Evolutionary conservation across 2,888 invertebrate species (phyloP).

Genomic region (Clanis bilineata): DNA sequence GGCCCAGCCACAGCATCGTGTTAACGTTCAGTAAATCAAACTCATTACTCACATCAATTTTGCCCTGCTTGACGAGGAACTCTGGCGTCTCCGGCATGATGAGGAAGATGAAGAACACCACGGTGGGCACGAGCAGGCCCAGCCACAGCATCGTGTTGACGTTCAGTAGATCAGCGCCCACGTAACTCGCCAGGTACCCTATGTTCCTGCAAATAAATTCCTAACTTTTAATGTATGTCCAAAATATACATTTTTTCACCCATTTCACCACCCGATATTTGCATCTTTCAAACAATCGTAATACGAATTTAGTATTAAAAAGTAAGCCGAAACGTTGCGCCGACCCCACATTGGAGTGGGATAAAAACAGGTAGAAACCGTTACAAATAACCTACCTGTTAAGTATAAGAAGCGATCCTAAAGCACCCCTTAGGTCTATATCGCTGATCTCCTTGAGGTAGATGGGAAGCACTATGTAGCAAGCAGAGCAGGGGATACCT

Average conservation of each 20-base stretch:
- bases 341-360: too few species aligned
- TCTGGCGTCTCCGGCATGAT: constrained; percentile 77
- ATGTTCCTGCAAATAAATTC: constrained; percentile 57
- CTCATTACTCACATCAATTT: constrained; percentile 71
- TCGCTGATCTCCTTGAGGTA: constrained; percentile 77
- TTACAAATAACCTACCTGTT: too few species aligned
- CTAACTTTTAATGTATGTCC: too few species aligned
- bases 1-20: not conserved
- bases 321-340: not conserved
- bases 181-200: constrained; percentile 68
- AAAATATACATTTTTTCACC: too few species aligned
- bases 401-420: constrained; percentile 71
- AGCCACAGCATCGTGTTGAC: constrained; percentile 64
- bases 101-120: constrained; percentile 65
- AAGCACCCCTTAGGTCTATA: constrained; percentile 66
- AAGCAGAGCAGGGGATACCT: constrained; percentile 73
- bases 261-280: too few species aligned
- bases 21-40: constrained; percentile 13
- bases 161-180: constrained; percentile 61
- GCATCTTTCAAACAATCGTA: too few species aligned
- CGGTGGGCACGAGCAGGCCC: constrained; percentile 60
- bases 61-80: constrained; percentile 71
- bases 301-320: too few species aligned
- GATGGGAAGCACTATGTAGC: constrained; percentile 75
- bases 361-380: too few species aligned